Base-by-base conservation (phyloP, 1,140 invertebrate genomes). In the Drosophila micromelanica region DNA sequence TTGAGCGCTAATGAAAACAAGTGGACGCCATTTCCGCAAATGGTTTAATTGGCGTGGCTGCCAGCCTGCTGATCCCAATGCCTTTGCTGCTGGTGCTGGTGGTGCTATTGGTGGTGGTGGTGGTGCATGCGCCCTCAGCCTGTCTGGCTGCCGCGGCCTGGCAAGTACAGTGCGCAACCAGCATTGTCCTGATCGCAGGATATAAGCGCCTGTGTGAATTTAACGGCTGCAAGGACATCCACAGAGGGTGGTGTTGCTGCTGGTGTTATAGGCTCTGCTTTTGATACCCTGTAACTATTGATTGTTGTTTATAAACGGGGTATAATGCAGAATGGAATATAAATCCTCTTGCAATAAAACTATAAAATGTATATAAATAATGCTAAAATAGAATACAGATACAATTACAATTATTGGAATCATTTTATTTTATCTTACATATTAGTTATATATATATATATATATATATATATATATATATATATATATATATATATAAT, bases 11-110 rank as follows among this genome's bases (percentile, higher is more conserved):
- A 87, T 87, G 68, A 89, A 79, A 87, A 87, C 82, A 87, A 87
- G 82, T 87, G 82, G 80, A 89, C 76, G 76, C 71, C 78, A 82
- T 87, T 73, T 89, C 78, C 82, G 78, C 82, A 75, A 73, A 77
- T 72, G 55, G 67, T 46, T 78, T 76, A 87, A 87, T 87, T 87
- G 82, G 43, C 62, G 81, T 82, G 80, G 52, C 64, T 60, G 69
- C n/a, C 37, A 23, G 20, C 30, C n/a, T 60, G 54, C 45, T 76
- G 52, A 68, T 55, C 75, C 67, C 76, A n/a, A 27, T 32, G 27
- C 2, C 9, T n/a, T 7, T 69, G 73, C 20, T 73, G 37, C 38
- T 70, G 48, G 20, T 76, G 57, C 15, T 64, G 55, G 17, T 46
- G 45, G 17, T 71, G 23, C 9, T 51, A 51, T 15, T 52, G 51